phyloP scores from a whole-genome alignment of 2,113 vertebrate species.

The Condylura cristata region DNA sequence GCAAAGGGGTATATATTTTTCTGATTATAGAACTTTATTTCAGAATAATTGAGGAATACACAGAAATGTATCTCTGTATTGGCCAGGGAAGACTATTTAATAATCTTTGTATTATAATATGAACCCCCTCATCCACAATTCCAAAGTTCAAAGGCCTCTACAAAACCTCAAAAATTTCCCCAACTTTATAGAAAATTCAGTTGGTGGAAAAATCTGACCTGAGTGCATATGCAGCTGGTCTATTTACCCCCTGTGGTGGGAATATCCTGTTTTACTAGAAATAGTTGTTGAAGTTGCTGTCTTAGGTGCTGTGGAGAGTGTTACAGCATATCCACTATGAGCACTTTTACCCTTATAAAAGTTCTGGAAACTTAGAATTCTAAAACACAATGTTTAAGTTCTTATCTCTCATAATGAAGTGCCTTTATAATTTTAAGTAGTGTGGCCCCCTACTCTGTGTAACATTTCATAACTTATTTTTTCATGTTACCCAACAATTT shows the following conservation, averaged over 20 bases:
- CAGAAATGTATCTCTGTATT: not conserved
- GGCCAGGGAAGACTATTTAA: not conserved
- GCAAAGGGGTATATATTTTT: not conserved
- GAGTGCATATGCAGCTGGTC: not conserved
- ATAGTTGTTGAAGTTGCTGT: not conserved
- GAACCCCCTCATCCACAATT: not conserved
- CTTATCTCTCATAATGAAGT: not conserved
- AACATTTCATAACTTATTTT: not conserved
- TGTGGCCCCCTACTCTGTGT: not conserved
- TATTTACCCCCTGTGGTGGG: not conserved
- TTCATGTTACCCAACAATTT: not conserved
- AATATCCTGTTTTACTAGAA: not conserved
- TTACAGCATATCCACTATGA: not conserved
- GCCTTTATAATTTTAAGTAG: not conserved
- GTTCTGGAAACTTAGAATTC: not conserved
- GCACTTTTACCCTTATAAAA: not conserved
- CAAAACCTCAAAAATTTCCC: not conserved
- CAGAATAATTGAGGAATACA: not conserved
- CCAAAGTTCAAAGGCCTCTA: not conserved
- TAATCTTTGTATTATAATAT: not conserved
- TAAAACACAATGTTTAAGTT: not conserved
- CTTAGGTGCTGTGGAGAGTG: accelerated
- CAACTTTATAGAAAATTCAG: not conserved
- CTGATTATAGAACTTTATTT: not conserved
- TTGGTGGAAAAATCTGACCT: not conserved